These are phyloP conservation scores for Parasteatoda lunata DNA, from an alignment of 2,888 invertebrate genomes.

Conservation along the genomic window DNA sequence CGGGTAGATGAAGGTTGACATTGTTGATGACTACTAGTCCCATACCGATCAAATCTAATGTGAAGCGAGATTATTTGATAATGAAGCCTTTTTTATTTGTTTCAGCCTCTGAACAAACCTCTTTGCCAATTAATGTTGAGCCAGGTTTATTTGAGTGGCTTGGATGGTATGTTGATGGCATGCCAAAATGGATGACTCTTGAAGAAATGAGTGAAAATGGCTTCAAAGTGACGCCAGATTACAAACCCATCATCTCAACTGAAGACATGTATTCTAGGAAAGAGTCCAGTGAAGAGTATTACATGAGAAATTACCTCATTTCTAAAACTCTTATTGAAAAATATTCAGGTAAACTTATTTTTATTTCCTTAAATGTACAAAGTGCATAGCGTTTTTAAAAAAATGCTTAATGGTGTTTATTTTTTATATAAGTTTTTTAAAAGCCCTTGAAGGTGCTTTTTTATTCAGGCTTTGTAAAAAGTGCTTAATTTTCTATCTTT, in stretches of 20 bases:
- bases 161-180: constrained; percentile 84
- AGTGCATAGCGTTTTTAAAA: too few species aligned
- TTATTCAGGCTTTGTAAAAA: too few species aligned
- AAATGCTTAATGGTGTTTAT: too few species aligned
- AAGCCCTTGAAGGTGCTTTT: too few species aligned
- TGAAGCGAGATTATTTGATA: neutral
- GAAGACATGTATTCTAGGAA: constrained; percentile 77
- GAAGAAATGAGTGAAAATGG: constrained; percentile 83
- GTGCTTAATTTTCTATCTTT: too few species aligned
- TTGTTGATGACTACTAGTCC: too few species aligned
- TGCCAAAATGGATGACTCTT: constrained; percentile 85
- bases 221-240: constrained; percentile 84
- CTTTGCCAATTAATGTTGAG: constrained; percentile 84
- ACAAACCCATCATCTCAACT: constrained; percentile 79
- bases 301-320: constrained; percentile 79
- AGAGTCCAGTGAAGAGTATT: constrained; percentile 82
- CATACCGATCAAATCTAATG: too few species aligned
- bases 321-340: constrained; percentile 78
- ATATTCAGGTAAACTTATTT: constrained; percentile 76
- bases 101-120: constrained; percentile 78
- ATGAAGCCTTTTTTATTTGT: constrained; percentile 45
- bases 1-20: too few species aligned
- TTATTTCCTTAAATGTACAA: neutral
- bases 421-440: too few species aligned
- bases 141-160: constrained; percentile 96